These are phyloP conservation scores for Habrosyne pyritoides DNA, from an alignment of 2,888 invertebrate species.

Conservation along the genomic window DNA sequence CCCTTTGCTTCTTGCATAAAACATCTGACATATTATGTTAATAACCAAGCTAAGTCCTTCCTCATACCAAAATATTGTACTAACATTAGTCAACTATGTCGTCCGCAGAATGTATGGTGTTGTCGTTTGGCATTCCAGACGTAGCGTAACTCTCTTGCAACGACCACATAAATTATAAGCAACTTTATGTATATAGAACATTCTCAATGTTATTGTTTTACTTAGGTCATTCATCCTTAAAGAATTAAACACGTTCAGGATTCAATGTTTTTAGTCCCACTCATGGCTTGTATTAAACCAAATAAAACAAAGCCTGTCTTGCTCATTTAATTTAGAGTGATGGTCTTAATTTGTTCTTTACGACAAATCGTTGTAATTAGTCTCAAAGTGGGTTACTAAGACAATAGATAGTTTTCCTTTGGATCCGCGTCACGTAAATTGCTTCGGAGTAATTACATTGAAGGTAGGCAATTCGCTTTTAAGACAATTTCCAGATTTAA, in stretches of 20 bases:
- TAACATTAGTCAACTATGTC: not conserved
- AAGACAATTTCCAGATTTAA: not conserved
- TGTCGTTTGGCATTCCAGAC: not conserved
- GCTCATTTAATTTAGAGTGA: not conserved
- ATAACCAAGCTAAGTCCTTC: not conserved
- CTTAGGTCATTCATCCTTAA: not conserved
- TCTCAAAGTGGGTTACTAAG: slow-evolving; percentile 9
- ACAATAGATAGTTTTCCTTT: slow-evolving; percentile 10
- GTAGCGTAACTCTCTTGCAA: not conserved
- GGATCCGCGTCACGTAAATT: slow-evolving; percentile 8
- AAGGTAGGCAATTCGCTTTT: not conserved
- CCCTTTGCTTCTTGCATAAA: not conserved
- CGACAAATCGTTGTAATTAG: slow-evolving; percentile 10
- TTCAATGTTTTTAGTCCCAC: too few species aligned
- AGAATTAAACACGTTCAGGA: not conserved
- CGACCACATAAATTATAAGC: slow-evolving; percentile 5
- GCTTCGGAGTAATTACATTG: slow-evolving; percentile 8
- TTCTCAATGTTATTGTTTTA: not conserved
- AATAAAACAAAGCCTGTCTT: not conserved
- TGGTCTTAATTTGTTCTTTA: not conserved
- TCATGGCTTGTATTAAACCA: not conserved
- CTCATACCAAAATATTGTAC: slow-evolving; percentile 6
- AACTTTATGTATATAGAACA: not conserved
- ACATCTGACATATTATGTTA: not conserved
- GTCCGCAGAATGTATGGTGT: not conserved